phyloP scores from a whole-genome alignment of 2,113 vertebrate species.

The Nerophis lumbriciformis region DNA sequence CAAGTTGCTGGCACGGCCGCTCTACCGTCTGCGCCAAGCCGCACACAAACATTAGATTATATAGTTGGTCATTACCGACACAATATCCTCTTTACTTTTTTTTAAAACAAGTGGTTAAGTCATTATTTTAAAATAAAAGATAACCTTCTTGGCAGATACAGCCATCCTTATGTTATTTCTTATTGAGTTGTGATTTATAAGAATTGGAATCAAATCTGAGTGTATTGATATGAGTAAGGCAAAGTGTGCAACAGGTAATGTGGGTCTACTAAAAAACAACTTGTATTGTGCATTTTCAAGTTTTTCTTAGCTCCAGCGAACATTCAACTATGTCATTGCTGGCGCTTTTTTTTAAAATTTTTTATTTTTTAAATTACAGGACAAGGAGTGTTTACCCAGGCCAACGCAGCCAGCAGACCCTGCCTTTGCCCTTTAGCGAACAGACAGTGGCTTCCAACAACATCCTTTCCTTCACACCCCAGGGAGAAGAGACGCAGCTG shows the following conservation, averaged over 20 bases:
- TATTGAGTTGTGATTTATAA: neutral
- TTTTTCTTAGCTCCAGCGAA: neutral
- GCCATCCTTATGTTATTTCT: neutral
- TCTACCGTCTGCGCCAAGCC: too few species aligned
- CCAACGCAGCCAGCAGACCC: slow-evolving; percentile 27
- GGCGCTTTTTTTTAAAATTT: slow-evolving; percentile 23
- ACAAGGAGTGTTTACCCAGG: slow-evolving; percentile 33
- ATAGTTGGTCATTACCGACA: too few species aligned
- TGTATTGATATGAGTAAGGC: slow-evolving; percentile 1
- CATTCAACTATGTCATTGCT: neutral
- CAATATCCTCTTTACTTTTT: too few species aligned
- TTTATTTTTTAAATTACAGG: slow-evolving; percentile 27
- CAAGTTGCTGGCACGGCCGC: too few species aligned
- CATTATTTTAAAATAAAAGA: too few species aligned
- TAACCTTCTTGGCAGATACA: too few species aligned
- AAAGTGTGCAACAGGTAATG: neutral
- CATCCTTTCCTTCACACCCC: slow-evolving; percentile 22
- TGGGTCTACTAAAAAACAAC: neutral
- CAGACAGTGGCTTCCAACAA: slow-evolving; percentile 1
- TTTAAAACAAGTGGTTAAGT: too few species aligned
- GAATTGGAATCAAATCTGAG: too few species aligned
- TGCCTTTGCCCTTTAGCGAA: slow-evolving; percentile 20
- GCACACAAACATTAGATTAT: too few species aligned
- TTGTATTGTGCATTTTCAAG: slow-evolving; percentile 6
- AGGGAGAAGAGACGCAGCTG: slow-evolving; percentile 40